phyloP scores from a whole-genome alignment of 2,113 vertebrate genomes.

The Alouatta palliata region DNA sequence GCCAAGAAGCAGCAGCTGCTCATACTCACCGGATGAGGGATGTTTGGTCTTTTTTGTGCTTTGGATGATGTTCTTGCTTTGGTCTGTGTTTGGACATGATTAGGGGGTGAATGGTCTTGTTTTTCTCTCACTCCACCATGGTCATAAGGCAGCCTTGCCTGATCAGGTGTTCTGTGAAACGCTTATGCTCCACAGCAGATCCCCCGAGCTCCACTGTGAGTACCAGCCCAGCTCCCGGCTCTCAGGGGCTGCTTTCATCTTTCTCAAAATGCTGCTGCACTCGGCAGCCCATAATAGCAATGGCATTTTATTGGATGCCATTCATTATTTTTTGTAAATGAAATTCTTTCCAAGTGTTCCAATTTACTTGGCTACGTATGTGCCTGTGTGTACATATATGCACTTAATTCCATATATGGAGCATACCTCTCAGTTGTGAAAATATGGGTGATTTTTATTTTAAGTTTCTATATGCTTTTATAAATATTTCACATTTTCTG shows the following conservation, averaged over 20 bases:
- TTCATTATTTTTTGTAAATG: not conserved
- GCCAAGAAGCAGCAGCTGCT: not conserved
- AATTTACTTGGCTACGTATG: not conserved
- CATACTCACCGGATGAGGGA: no score
- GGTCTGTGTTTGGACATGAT: not conserved
- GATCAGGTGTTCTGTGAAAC: not conserved
- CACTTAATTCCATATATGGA: not conserved
- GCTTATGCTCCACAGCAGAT: not conserved
- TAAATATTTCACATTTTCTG: conserved; percentile 22
- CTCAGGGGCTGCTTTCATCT: not conserved
- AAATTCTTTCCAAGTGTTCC: not conserved
- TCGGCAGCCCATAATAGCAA: not conserved
- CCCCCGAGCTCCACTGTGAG: not conserved
- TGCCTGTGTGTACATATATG: not conserved
- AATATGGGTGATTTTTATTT: not conserved
- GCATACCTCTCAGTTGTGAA: not conserved
- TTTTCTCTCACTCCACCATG: rapidly evolving
- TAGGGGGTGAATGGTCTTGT: not conserved
- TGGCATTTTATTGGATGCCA: not conserved
- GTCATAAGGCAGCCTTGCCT: not conserved
- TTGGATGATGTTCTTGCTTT: not conserved
- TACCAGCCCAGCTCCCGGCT: not conserved
- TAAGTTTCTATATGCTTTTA: not conserved
- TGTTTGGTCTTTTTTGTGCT: not conserved
- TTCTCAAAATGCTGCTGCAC: not conserved